A percentile compares a stretch with the other conserved stretches of the same genome.
These are phyloP conservation scores for Drosophila neonasuta DNA, from an alignment of 2,888 invertebrate genomes.

Conservation along the genomic window DNA sequence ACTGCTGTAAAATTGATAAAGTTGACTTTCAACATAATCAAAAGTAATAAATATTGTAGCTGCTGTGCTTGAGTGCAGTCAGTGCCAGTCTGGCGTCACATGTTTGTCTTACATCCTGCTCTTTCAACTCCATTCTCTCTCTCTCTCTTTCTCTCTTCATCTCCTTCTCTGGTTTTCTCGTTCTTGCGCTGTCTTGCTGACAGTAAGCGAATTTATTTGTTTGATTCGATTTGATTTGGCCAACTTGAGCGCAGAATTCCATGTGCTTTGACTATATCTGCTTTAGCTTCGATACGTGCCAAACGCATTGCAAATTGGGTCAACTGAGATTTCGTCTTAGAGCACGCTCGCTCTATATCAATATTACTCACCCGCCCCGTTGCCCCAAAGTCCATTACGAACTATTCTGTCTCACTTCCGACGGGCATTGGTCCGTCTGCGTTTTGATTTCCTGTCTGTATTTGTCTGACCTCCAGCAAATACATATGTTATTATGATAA, in stretches of 20 bases:
- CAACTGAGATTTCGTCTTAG: slow-evolving; percentile 31
- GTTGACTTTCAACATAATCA: slow-evolving; percentile 77
- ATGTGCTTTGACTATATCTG: slow-evolving; percentile 39
- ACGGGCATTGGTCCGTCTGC: slow-evolving; percentile 4
- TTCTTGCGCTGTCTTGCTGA: slow-evolving; percentile 11
- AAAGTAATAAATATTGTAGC: slow-evolving; percentile 77
- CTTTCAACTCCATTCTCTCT: background rate
- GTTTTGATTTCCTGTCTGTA: slow-evolving; percentile 34
- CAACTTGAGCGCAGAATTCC: slow-evolving; percentile 43
- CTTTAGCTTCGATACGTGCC: slow-evolving; percentile 47
- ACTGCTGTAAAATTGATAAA: slow-evolving; percentile 78
- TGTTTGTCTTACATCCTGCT: slow-evolving; percentile 25
- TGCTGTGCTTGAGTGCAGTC: slow-evolving; percentile 73
- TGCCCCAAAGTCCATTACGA: background rate
- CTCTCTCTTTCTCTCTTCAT: background rate
- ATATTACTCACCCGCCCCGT: background rate
- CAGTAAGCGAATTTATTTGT: slow-evolving; percentile 56
- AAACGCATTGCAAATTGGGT: slow-evolving; percentile 59
- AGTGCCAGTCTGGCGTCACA: slow-evolving; percentile 62
- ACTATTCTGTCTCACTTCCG: slow-evolving; percentile 24
- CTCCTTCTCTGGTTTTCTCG: background rate
- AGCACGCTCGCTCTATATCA: background rate
- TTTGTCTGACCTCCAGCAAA: slow-evolving; percentile 4
- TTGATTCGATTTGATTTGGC: slow-evolving; percentile 64
- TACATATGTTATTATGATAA: slow-evolving; percentile 11